Percentiles rank a stretch among this genome's conserved stretches.
Conservation (phyloP, 2,888 invertebrate genomes). For the Pseudococcus jackbeardsleyi region DNA sequence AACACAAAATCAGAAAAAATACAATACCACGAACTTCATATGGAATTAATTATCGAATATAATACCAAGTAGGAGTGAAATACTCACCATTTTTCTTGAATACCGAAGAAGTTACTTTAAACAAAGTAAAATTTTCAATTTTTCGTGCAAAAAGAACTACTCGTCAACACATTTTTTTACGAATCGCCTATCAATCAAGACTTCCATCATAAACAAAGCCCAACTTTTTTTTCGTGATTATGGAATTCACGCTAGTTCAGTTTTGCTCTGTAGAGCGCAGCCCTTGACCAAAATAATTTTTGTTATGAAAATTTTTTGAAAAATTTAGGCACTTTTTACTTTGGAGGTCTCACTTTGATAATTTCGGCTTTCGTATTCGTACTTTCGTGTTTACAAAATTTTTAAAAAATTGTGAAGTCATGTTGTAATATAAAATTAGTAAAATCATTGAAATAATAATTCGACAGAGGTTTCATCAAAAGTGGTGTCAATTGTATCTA, state of each 20-base stretch:
- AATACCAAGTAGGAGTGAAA: not conserved
- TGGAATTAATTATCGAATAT: not conserved
- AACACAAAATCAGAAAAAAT: not conserved
- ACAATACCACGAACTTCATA: not conserved
- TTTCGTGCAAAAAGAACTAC: conserved; percentile 22
- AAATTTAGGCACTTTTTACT: not conserved
- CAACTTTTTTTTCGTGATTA: not conserved
- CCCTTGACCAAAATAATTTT: not conserved
- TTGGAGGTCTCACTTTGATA: not conserved
- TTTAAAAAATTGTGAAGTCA: conserved; percentile 51
- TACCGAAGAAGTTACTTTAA: not conserved
- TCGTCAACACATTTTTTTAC: conserved; percentile 50
- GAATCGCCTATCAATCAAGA: conserved; percentile 15
- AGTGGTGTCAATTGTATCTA: not conserved
- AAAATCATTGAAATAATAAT: conserved; percentile 11
- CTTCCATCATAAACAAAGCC: not conserved
- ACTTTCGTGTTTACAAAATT: conserved; percentile 26
- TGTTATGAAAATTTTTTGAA: not conserved
- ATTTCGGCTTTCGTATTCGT: conserved; percentile 53
- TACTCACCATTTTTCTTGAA: not conserved
- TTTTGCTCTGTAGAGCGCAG: not conserved
- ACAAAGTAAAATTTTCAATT: not conserved
- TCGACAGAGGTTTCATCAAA: not conserved
- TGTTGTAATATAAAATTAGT: conserved; percentile 10
- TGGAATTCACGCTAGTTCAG: not conserved